Percentiles rank a stretch among this genome's conserved stretches.
Evolutionary conservation across 2,888 invertebrate genomes (phyloP).

Genomic region (Oxyteleia sp.): DNA sequence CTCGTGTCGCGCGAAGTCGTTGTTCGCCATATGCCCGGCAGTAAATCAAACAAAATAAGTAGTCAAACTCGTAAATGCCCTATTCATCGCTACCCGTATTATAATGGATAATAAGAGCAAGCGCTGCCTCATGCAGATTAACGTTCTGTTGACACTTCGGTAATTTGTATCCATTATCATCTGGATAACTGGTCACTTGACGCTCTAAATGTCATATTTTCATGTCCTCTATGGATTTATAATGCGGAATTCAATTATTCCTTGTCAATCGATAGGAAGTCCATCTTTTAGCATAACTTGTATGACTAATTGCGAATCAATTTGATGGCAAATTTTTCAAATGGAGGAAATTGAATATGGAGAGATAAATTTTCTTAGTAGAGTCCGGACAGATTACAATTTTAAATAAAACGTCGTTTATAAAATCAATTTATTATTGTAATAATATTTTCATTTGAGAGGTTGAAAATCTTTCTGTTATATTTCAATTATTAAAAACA

Average conservation of each 20-base stretch:
- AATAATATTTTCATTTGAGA: too few relatives aligned
- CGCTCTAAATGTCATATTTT: neutral
- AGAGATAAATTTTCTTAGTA: too few relatives aligned
- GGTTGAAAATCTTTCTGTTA: too few relatives aligned
- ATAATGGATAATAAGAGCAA: conserved; percentile 31
- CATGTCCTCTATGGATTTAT: neutral
- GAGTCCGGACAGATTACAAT: too few relatives aligned
- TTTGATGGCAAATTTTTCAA: too few relatives aligned
- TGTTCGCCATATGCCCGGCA: conserved; percentile 41
- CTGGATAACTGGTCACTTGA: neutral
- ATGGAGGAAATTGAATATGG: too few relatives aligned
- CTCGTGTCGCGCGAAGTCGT: conserved; percentile 15
- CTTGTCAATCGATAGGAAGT: neutral
- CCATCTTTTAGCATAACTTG: too few relatives aligned
- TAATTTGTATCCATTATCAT: conserved; percentile 37
- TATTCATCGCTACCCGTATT: conserved; percentile 7
- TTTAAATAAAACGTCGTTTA: too few relatives aligned
- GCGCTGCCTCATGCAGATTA: conserved; percentile 22
- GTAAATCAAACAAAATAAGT: conserved; percentile 69
- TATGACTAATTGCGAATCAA: too few relatives aligned
- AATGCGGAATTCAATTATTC: neutral
- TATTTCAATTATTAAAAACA: too few relatives aligned
- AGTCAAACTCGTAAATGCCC: conserved; percentile 66
- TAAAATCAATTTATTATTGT: too few relatives aligned
- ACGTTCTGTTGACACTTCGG: conserved; percentile 37